These are phyloP conservation scores for Zygogramma bicolorata DNA, from an alignment of 2,888 invertebrate genomes.

Conservation along the genomic window DNA sequence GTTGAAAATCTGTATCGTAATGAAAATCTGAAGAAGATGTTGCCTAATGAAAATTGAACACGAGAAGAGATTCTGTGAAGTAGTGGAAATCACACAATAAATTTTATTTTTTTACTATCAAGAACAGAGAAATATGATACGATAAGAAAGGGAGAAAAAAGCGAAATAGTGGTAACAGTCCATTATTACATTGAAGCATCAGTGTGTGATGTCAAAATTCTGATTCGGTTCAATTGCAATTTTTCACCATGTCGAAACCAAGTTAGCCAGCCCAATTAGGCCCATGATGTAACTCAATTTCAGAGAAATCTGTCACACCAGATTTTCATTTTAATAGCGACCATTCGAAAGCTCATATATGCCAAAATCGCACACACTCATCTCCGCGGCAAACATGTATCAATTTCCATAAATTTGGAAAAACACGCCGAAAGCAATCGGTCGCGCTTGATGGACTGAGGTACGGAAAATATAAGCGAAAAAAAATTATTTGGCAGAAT, in stretches of 20 bases:
- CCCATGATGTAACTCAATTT: slow-evolving; percentile 31
- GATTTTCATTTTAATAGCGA: slow-evolving; percentile 25
- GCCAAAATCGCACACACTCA: slow-evolving; percentile 6
- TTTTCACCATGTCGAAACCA: not conserved
- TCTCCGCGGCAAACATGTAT: slow-evolving; percentile 20
- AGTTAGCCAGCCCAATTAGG: not conserved
- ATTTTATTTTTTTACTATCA: too few relatives aligned
- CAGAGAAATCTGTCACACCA: slow-evolving; percentile 8
- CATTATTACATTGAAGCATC: too few relatives aligned
- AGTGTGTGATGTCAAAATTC: not conserved
- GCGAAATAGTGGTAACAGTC: too few relatives aligned
- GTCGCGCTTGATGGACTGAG: not conserved
- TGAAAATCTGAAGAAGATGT: too few relatives aligned
- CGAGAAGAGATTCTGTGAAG: too few relatives aligned
- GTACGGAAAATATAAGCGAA: not conserved
- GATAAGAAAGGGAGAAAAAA: too few relatives aligned
- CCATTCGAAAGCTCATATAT: slow-evolving; percentile 28
- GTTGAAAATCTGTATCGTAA: too few relatives aligned
- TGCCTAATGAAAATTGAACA: too few relatives aligned
- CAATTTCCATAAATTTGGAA: slow-evolving; percentile 28
- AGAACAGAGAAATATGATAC: too few relatives aligned
- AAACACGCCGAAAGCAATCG: not conserved
- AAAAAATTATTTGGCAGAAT: not conserved
- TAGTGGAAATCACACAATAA: too few relatives aligned
- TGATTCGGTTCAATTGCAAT: not conserved